phyloP scores from a whole-genome alignment of 2,797 vertebrate genomes.

The Holocentrus rufus region DNA sequence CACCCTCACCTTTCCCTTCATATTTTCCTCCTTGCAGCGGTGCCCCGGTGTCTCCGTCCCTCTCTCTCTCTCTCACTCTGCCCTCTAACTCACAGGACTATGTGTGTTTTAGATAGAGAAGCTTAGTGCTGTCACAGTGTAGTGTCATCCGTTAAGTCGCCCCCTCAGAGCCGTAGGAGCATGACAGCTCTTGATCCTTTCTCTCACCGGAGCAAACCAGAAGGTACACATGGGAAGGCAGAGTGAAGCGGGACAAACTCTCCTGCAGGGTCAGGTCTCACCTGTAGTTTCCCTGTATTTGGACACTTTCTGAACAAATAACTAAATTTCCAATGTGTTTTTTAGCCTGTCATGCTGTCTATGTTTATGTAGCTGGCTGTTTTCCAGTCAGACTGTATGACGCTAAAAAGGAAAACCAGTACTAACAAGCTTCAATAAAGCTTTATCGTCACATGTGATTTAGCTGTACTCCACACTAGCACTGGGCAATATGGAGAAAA shows the following conservation, averaged over 20 bases:
- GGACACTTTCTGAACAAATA: too few species aligned
- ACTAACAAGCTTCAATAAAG: background rate
- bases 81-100: slow-evolving; percentile 18
- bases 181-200: slow-evolving; percentile 9
- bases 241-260: background rate
- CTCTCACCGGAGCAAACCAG: slow-evolving; percentile 1
- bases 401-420: too few species aligned
- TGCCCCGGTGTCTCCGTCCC: slow-evolving; percentile 1
- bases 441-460: background rate
- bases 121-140: slow-evolving; percentile 18
- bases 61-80: slow-evolving; percentile 1
- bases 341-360: background rate
- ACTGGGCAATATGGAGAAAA: too few species aligned
- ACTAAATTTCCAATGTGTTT: background rate
- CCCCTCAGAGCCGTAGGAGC: slow-evolving; percentile 2
- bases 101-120: slow-evolving; percentile 36
- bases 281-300: background rate
- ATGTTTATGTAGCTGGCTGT: too few species aligned
- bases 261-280: background rate
- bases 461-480: background rate
- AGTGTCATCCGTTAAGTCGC: slow-evolving; percentile 17
- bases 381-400: too few species aligned
- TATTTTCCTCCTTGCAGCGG: background rate
- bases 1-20: background rate
- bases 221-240: background rate